Evolutionary conservation across 2,797 vertebrate species (phyloP).

Genomic region (Prionace glauca): DNA sequence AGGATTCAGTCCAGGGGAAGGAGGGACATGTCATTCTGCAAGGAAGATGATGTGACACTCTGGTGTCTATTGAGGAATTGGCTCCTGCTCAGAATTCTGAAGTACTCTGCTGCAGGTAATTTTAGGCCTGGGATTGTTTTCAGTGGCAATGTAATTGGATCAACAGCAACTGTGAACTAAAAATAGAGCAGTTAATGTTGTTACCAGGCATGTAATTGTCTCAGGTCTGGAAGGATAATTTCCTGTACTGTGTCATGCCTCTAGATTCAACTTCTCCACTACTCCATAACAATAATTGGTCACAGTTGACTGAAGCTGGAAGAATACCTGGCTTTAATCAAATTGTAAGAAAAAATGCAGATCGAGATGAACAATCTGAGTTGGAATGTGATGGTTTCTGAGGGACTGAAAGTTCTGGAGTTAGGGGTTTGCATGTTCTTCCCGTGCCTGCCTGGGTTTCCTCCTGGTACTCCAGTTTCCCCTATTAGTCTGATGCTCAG

Average conservation of each 20-base stretch:
- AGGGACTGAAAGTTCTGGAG: background rate
- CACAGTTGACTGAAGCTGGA: background rate
- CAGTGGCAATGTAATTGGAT: background rate
- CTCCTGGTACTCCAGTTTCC: no score
- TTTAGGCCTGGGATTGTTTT: slow-evolving; percentile 4
- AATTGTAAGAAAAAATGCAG: background rate
- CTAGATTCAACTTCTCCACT: background rate
- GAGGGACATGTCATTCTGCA: background rate
- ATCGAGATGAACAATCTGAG: no score
- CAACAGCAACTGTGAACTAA: slow-evolving; percentile 7
- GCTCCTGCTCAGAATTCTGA: background rate
- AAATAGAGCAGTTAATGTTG: slow-evolving; percentile 2
- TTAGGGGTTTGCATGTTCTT: no score
- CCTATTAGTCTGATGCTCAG: background rate
- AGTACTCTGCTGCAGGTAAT: background rate
- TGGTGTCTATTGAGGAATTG: background rate
- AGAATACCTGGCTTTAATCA: background rate
- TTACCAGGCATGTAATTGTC: background rate
- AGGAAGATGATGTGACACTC: no score
- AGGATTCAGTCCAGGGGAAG: background rate
- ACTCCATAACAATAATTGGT: background rate
- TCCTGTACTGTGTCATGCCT: background rate
- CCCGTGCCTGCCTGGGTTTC: no score
- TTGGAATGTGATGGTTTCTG: background rate
- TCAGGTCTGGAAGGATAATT: background rate